Conservation (phyloP, 2,888 invertebrate genomes). For the Elmis aenea region DNA sequence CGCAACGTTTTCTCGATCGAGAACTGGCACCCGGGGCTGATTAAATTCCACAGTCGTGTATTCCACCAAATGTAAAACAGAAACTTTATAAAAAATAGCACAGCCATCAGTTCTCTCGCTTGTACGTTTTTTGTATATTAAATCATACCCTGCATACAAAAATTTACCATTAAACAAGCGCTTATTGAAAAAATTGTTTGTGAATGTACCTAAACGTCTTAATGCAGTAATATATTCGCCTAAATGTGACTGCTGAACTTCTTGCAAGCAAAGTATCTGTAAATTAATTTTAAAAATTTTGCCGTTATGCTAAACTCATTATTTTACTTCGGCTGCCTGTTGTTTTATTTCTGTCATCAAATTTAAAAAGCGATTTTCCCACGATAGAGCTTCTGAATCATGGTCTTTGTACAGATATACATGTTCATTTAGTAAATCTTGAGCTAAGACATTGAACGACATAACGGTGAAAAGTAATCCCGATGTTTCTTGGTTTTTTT, state of each 20-base stretch:
- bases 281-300: constrained; percentile 33
- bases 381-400: constrained; percentile 55
- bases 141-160: constrained; percentile 57
- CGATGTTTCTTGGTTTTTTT: constrained; percentile 12
- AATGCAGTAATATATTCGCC: no score
- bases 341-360: constrained; percentile 55
- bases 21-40: constrained; percentile 55
- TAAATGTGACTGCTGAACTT: constrained; percentile 76
- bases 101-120: constrained; percentile 81
- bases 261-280: constrained; percentile 83
- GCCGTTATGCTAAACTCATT: constrained; percentile 8
- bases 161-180: constrained; percentile 12
- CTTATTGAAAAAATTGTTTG: no score
- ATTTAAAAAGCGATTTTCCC: constrained; percentile 61
- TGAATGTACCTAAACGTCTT: no score
- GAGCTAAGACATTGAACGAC: constrained; percentile 86
- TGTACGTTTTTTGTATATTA: constrained; percentile 79
- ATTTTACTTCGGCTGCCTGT: constrained; percentile 55
- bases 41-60: constrained; percentile 66
- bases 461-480: constrained; percentile 62
- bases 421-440: constrained; percentile 71
- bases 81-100: constrained; percentile 74
- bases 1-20: constrained; percentile 86
- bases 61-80: constrained; percentile 62
- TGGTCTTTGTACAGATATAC: constrained; percentile 66